These are phyloP conservation scores for Sphaeramia orbicularis DNA, from an alignment of 2,797 vertebrate species.

Conservation along the genomic window DNA sequence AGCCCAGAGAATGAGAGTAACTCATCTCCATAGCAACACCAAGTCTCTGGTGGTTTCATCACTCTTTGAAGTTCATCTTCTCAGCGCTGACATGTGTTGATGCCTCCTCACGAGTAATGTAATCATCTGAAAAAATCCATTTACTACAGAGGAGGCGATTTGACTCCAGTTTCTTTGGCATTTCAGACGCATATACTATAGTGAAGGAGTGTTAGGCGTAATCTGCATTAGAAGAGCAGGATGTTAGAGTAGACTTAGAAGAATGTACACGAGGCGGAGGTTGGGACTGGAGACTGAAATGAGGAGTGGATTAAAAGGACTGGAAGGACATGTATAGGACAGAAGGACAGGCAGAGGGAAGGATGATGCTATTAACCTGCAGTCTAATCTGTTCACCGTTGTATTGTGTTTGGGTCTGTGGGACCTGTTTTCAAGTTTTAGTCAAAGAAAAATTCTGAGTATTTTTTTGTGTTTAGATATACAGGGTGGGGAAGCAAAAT, in stretches of 20 bases:
- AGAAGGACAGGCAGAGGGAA: constrained; percentile 1
- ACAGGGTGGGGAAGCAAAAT: too few relatives aligned
- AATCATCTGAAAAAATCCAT: constrained; percentile 7
- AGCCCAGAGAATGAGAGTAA: constrained; percentile 17
- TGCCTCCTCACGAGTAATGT: constrained; percentile 9
- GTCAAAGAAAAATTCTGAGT: too few relatives aligned
- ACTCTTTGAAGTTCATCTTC: constrained; percentile 69
- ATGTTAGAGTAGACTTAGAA: neutral
- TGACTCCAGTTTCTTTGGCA: constrained; percentile 1
- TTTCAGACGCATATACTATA: neutral
- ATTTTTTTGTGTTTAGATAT: too few relatives aligned
- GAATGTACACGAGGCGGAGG: constrained; percentile 18
- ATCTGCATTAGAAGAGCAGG: constrained; percentile 16
- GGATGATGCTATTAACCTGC: neutral
- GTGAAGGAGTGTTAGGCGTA: neutral
- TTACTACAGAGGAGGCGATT: constrained; percentile 5
- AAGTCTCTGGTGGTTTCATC: constrained; percentile 52
- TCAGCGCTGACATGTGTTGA: constrained; percentile 38
- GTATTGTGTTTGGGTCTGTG: too few relatives aligned
- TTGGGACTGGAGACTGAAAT: constrained; percentile 11
- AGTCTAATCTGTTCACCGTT: too few relatives aligned
- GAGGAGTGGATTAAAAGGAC: constrained; percentile 15
- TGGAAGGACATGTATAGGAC: constrained; percentile 18
- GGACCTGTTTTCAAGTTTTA: too few relatives aligned
- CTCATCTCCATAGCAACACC: constrained; percentile 74